Evolutionary conservation across 2,113 vertebrate species (phyloP), one percentile per base, ranked within the genome.

Genomic region (Rafetus swinhoei): DNA sequence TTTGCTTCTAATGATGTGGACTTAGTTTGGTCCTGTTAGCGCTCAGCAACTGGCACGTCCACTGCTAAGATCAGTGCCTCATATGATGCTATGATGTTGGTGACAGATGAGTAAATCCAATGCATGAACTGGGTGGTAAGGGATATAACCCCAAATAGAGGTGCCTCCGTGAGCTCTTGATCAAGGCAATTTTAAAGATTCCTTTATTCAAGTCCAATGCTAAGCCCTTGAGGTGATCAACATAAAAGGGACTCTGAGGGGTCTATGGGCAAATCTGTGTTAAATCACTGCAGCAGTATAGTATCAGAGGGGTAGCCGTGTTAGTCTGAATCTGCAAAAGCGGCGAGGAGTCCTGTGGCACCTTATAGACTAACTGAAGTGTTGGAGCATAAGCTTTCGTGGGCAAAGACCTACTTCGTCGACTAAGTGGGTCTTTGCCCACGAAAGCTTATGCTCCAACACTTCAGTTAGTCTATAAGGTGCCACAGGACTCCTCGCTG

Each of bases 1-100:
- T 55, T 74, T 32, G 10, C 19, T 0, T 1, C 54, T 19, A 62
- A 0, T 86, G 53, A 65, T 32, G 50, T 0, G 10, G 77, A 25
- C 15, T 29, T 84, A 74, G 35, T 85, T 4, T 25, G 24, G 12
- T 12, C 39, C 12, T 77, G 3, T 77, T 77, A 27, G n/a, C 39
- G 50, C 65, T 93, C 65, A 81, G 21, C 79, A 12, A 39, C 59
- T 86, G 39, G 88, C 0, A 1, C 79, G 56, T 74, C 16, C 27
- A 5, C 25, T 77, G 1, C 32, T 84, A 53, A 81, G 19, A 19
- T 88, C 32, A 82, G 27, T 80, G 54, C n/a, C 32, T 82, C 59
- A 81, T 2, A 0, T 25, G 9, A 50, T 59, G 89, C 57, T 0
- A 0, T n/a, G 50, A 2, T 60, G 19, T 14, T 90, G 65, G 32